phyloP scores from a whole-genome alignment of 2,888 invertebrate species.

The Teleiodes luculella region DNA sequence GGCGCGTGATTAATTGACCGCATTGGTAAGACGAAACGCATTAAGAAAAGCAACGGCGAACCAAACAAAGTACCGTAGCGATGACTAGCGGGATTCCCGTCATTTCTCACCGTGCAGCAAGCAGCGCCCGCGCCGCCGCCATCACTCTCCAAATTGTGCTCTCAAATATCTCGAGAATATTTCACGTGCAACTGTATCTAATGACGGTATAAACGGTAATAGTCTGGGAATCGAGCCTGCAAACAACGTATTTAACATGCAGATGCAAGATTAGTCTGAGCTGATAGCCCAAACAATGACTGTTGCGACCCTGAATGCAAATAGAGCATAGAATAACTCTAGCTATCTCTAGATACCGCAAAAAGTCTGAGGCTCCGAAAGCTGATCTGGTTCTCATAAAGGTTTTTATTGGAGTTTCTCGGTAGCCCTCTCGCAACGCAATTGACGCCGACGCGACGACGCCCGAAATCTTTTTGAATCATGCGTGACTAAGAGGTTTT shows the following conservation, averaged over 20 bases:
- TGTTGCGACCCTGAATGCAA: constrained; percentile 58
- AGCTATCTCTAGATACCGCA: constrained; percentile 46
- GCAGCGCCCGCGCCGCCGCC: constrained; percentile 24
- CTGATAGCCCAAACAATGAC: constrained; percentile 71
- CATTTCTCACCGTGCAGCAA: constrained; percentile 58
- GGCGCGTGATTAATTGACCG: constrained; percentile 65
- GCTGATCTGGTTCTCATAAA: constrained; percentile 49
- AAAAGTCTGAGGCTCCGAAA: constrained; percentile 37
- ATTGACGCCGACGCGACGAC: too few species aligned
- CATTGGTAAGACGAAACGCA: constrained; percentile 65
- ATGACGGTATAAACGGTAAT: constrained; percentile 63
- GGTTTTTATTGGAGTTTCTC: constrained; percentile 47
- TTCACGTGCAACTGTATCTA: constrained; percentile 70
- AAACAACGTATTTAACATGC: constrained; percentile 57
- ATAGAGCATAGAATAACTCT: constrained; percentile 36
- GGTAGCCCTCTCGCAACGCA: constrained; percentile 50
- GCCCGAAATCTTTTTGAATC: constrained; percentile 55
- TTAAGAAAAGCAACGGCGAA: constrained; percentile 60
- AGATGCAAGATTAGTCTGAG: constrained; percentile 58
- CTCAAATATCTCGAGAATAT: constrained; percentile 64
- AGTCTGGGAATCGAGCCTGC: constrained; percentile 67
- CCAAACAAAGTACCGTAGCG: constrained; percentile 72
- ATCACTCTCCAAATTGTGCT: constrained; percentile 66
- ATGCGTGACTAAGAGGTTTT: constrained; percentile 58
- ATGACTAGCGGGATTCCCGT: constrained; percentile 66